These are phyloP conservation scores for Chaitophorus viminalis DNA, from an alignment of 2,888 invertebrate genomes.

Conservation along the genomic window DNA sequence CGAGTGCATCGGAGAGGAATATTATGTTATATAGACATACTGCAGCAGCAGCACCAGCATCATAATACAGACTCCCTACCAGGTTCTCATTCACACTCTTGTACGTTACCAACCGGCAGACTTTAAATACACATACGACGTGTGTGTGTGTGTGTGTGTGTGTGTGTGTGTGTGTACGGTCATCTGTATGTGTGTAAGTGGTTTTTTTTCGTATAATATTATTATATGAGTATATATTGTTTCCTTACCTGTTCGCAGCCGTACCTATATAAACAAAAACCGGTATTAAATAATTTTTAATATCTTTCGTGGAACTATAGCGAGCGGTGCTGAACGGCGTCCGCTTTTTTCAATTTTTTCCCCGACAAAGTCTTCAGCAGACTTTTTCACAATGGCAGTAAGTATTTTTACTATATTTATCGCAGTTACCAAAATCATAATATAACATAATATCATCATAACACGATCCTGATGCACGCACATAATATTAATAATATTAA, in stretches of 20 bases:
- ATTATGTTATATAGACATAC: background rate
- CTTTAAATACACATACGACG: background rate
- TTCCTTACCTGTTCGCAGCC: constrained; percentile 44
- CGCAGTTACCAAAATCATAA: too few species aligned
- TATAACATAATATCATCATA: too few species aligned
- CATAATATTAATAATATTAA: too few species aligned
- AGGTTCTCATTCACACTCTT: constrained; percentile 26
- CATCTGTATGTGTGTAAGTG: too few species aligned
- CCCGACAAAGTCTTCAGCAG: background rate
- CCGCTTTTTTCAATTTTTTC: background rate
- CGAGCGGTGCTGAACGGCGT: constrained; percentile 14
- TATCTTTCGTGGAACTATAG: constrained; percentile 14
- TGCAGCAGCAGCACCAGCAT: background rate
- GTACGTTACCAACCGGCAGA: background rate
- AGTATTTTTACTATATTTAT: constrained; percentile 27
- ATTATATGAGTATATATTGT: constrained; percentile 27
- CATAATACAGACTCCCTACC: constrained; percentile 46
- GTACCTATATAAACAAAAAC: constrained; percentile 52
- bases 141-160: background rate
- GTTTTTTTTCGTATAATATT: constrained; percentile 23
- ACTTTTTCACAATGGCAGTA: constrained; percentile 44
- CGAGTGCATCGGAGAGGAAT: background rate
- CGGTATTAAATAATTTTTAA: constrained; percentile 40
- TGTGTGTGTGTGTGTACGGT: too few species aligned
- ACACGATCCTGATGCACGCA: too few species aligned